Evolutionary conservation across 2,113 vertebrate species (phyloP), one percentile per base, ranked within the genome.

Genomic region (Dissostichus mawsoni): DNA sequence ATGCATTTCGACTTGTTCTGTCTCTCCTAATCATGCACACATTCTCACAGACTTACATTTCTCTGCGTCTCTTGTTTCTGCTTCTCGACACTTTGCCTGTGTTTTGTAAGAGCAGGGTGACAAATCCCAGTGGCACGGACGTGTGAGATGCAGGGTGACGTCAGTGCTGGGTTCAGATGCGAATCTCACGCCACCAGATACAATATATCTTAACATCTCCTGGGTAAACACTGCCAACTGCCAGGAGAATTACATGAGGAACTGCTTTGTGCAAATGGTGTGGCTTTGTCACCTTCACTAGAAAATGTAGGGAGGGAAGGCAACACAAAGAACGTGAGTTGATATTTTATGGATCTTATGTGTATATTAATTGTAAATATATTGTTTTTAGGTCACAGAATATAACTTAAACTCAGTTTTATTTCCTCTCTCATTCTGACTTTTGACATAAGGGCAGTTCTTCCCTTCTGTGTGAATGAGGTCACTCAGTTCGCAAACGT

Each of bases 401-500:
- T 41, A 61, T 29, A 74, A 56, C 58, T 58, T 29, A 4, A 29
- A 29, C 29, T 29, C 29, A 5, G 13, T 33, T 4, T 76, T 64
- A 36, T 78, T 58, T 55, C 52, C 48, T 50, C 59, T 50, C 36
- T 69, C 65, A 45, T 79, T 63, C 13, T 25, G 36, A 36, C 61
- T 85, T 89, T 84, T 70, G 83, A 69, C 77, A 58, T 51, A 76
- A 65, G 53, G 84, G 86, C 88, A 84, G 53, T 73, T 89, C 52
- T 13, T 78, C 57, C 50, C 20, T 50, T 56, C 17, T 64, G 76
- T 23, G 69, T 72, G 83, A 91, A 88, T 88, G 76, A 90, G 90
- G 86, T 90, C 83, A 86, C 72, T 85, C 71, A 74, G 78, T 90
- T 87, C 71, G 87, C 87, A 80, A 85, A 84, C 76, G 4, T 61